phyloP scores from a whole-genome alignment of 2,888 invertebrate species.

The Synergus laeviventris region DNA sequence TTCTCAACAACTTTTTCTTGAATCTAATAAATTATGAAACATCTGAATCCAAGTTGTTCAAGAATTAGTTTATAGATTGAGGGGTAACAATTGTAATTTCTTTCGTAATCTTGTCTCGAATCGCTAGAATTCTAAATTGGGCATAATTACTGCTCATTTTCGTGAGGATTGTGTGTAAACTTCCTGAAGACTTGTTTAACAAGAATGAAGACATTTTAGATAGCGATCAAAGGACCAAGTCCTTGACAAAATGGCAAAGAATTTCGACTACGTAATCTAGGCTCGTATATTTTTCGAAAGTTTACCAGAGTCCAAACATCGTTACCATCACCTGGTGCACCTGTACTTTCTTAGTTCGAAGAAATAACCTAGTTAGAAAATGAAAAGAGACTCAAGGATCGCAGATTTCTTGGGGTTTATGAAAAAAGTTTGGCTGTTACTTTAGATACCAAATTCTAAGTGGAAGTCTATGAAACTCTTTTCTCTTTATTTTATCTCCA shows the following conservation, averaged over 20 bases:
- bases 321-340: constrained; percentile 32
- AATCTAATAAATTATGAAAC: too few species aligned
- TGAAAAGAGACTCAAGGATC: constrained; percentile 35
- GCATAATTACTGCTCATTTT: background rate
- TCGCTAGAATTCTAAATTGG: constrained; percentile 12
- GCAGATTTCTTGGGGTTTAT: constrained; percentile 16
- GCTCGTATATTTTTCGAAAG: constrained; percentile 6
- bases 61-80: too few species aligned
- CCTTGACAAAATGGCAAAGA: background rate
- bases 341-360: constrained; percentile 22
- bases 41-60: too few species aligned
- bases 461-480: background rate
- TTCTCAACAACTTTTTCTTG: background rate
- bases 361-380: constrained; percentile 3
- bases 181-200: constrained; percentile 1
- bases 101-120: background rate
- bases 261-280: constrained; percentile 15
- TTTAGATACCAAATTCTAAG: background rate
- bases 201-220: constrained; percentile 10
- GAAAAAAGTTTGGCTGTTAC: constrained; percentile 7
- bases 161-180: background rate
- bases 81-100: background rate
- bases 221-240: background rate
- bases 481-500: background rate
- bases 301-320: constrained; percentile 7